phyloP scores from a whole-genome alignment of 1,140 invertebrate genomes.

The Sarcophaga peregrina region DNA sequence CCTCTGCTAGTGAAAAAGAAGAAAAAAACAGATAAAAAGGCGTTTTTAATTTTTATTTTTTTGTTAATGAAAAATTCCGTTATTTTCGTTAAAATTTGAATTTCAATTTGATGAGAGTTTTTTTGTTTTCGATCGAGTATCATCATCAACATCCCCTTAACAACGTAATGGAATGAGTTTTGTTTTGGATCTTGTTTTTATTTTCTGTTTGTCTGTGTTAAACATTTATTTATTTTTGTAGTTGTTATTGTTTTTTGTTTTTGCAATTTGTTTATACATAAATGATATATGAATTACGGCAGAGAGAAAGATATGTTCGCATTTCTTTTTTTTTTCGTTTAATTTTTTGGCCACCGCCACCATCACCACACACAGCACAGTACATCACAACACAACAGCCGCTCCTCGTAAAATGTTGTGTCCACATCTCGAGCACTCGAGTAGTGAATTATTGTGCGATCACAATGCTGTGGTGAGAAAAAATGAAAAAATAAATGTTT shows the following conservation, averaged over 20 bases:
- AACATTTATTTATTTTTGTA: background rate
- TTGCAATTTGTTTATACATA: background rate
- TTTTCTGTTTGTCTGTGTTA: background rate
- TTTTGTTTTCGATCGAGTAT: too few relatives aligned
- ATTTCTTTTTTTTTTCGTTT: too few relatives aligned
- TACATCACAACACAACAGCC: background rate
- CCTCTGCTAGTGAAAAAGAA: background rate
- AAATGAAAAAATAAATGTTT: background rate
- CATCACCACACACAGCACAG: background rate
- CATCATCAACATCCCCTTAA: too few relatives aligned
- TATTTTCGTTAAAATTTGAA: too few relatives aligned
- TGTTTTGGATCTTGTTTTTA: background rate
- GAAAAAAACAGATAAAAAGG: background rate
- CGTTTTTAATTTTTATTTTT: too few relatives aligned
- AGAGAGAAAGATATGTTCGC: too few relatives aligned
- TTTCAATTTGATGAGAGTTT: background rate
- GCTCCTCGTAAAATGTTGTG: background rate
- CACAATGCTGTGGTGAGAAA: conserved; percentile 30
- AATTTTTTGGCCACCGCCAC: background rate
- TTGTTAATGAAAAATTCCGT: too few relatives aligned
- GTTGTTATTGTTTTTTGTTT: background rate
- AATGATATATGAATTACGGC: too few relatives aligned
- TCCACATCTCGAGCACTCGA: background rate
- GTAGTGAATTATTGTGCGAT: background rate
- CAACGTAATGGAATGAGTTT: too few relatives aligned